Evolutionary conservation across 2,888 invertebrate genomes (phyloP).

Genomic region (Pheosia gnoma): DNA sequence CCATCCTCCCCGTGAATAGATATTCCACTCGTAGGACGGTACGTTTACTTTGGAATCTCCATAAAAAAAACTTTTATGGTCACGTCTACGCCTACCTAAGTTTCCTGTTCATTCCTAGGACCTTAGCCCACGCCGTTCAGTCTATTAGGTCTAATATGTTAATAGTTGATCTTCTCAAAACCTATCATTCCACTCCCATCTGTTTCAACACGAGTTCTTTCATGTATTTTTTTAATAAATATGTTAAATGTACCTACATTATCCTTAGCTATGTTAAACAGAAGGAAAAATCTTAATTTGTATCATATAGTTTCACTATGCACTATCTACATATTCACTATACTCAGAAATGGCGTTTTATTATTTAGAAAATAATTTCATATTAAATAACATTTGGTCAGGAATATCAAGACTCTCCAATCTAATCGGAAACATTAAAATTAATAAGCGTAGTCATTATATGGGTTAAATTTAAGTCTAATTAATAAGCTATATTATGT

Average conservation of each 20-base stretch:
- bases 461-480: slow-evolving; percentile 73
- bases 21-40: slow-evolving; percentile 71
- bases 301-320: slow-evolving; percentile 46
- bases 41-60: slow-evolving; percentile 60
- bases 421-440: slow-evolving; percentile 83
- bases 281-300: slow-evolving; percentile 39
- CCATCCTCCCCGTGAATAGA: slow-evolving; percentile 43
- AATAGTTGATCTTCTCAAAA: slow-evolving; percentile 29
- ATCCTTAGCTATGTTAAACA: slow-evolving; percentile 37
- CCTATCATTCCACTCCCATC: slow-evolving; percentile 28
- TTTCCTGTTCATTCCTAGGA: slow-evolving; percentile 39
- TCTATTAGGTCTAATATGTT: slow-evolving; percentile 48
- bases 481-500: slow-evolving; percentile 47
- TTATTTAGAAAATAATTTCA: slow-evolving; percentile 74
- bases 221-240: slow-evolving; percentile 20
- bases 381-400: slow-evolving; percentile 81
- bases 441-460: slow-evolving; percentile 84
- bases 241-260: slow-evolving; percentile 37
- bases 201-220: slow-evolving; percentile 44
- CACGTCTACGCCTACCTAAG: slow-evolving; percentile 36
- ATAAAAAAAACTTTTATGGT: slow-evolving; percentile 38
- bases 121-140: slow-evolving; percentile 50
- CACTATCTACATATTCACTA: slow-evolving; percentile 63
- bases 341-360: slow-evolving; percentile 67
- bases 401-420: slow-evolving; percentile 81